These are phyloP conservation scores for Bos indicus DNA, from an alignment of 2,113 vertebrate species.

Conservation along the genomic window DNA sequence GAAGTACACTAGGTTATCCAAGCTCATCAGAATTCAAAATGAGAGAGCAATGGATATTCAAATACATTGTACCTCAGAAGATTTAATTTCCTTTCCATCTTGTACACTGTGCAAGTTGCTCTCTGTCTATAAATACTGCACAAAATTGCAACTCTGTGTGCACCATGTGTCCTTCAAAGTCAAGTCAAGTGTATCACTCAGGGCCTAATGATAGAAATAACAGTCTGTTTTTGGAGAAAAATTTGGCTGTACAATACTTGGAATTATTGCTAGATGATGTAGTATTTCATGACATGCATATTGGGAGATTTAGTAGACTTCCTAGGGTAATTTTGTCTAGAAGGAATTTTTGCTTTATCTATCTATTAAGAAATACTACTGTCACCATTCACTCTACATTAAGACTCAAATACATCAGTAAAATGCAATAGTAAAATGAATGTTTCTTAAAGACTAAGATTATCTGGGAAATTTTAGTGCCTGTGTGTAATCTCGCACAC, in stretches of 20 bases:
- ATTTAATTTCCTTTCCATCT: neutral
- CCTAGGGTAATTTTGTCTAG: neutral
- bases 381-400: neutral
- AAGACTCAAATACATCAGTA: neutral
- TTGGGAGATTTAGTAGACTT: neutral
- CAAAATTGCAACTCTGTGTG: neutral
- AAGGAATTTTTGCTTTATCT: neutral
- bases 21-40: neutral
- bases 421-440: neutral
- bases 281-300: neutral
- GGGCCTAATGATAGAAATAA: neutral
- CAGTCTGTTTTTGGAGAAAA: neutral
- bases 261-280: neutral
- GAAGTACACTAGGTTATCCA: neutral
- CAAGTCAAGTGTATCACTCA: neutral
- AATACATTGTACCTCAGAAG: neutral
- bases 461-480: neutral
- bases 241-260: neutral
- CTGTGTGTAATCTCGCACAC: neutral
- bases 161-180: neutral
- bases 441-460: neutral
- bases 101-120: neutral
- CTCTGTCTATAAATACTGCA: neutral
- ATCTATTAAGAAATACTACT: neutral
- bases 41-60: neutral